Conservation (phyloP, 2,113 vertebrate genomes). For the Anser cygnoides region DNA sequence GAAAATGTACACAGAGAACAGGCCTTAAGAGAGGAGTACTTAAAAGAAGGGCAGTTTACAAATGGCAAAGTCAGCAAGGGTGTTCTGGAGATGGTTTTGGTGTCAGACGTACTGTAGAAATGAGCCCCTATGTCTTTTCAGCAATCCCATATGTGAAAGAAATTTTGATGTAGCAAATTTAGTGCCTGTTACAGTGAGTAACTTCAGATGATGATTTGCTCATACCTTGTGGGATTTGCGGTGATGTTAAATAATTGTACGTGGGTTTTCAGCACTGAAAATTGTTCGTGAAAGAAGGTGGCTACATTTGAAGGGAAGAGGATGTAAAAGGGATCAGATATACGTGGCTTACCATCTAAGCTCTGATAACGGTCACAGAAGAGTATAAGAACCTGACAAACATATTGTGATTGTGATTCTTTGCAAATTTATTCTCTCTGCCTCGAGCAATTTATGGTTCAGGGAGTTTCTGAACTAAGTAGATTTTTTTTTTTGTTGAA, state of each 20-base stretch:
- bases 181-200: not conserved
- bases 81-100: not conserved
- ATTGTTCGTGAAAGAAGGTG: not conserved
- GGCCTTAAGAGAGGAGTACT: not conserved
- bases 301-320: not conserved
- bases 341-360: not conserved
- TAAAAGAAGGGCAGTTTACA: not conserved
- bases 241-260: not conserved
- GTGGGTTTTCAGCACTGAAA: not conserved
- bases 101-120: not conserved
- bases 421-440: constrained; percentile 45
- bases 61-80: not conserved
- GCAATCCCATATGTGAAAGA: not conserved
- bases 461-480: constrained; percentile 44
- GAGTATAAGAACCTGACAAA: not conserved
- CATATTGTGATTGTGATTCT: constrained; percentile 8
- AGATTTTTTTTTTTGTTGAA: constrained; percentile 26
- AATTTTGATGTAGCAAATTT: not conserved
- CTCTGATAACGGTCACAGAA: not conserved
- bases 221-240: not conserved
- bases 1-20: not conserved
- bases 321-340: constrained; percentile 1
- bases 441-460: constrained; percentile 53
- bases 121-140: not conserved
- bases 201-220: not conserved